A percentile compares a stretch with the other conserved stretches of the same genome.
These are phyloP conservation scores for Caracal caracal DNA, from an alignment of 2,113 vertebrate genomes.

Conservation along the genomic window DNA sequence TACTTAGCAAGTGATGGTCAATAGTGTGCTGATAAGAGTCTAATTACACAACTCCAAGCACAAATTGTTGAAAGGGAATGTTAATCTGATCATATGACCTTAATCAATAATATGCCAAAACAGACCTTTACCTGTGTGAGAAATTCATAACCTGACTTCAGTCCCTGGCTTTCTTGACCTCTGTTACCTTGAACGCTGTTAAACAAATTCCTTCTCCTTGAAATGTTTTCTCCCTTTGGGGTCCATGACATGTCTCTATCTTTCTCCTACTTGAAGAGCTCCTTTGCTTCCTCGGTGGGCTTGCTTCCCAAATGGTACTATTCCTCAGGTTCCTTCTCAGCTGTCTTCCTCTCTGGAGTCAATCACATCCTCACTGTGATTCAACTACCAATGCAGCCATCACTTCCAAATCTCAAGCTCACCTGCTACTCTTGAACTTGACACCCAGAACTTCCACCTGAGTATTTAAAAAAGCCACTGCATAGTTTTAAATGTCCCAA, in stretches of 20 bases:
- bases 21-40: neutral
- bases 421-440: neutral
- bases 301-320: neutral
- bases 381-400: neutral
- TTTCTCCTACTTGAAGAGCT: neutral
- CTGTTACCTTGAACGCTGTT: neutral
- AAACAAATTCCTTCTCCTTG: neutral
- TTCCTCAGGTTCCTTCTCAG: neutral
- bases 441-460: neutral
- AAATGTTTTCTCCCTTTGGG: neutral
- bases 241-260: neutral
- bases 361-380: neutral
- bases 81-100: neutral
- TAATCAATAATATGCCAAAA: neutral
- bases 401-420: neutral
- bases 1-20: neutral
- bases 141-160: neutral
- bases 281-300: neutral
- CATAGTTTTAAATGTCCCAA: neutral
- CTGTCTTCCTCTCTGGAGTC: neutral
- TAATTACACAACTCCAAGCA: neutral
- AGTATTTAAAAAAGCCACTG: neutral
- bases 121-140: neutral
- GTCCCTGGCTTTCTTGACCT: neutral
- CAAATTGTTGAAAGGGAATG: neutral